phyloP scores from a whole-genome alignment of 2,113 vertebrate genomes.

The Gopherus flavomarginatus region DNA sequence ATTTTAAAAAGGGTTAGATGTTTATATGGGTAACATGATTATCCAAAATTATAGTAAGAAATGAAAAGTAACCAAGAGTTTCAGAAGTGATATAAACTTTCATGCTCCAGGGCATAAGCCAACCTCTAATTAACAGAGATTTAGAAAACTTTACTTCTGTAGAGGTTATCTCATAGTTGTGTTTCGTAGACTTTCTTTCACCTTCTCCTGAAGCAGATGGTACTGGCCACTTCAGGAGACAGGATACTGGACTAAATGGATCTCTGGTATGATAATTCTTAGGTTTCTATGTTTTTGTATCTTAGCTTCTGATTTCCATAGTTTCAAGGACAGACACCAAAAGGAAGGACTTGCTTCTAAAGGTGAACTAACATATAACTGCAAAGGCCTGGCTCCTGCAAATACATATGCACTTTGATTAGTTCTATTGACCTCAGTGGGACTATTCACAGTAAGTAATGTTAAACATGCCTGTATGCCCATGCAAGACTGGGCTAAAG shows the following conservation, averaged over 20 bases:
- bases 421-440: neutral
- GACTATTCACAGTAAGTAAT: neutral
- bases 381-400: neutral
- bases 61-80: no score
- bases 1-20: no score
- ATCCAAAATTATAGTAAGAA: no score
- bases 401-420: neutral
- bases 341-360: neutral
- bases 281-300: fast-evolving
- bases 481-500: neutral
- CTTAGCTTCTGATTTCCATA: neutral
- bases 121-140: neutral
- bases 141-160: neutral
- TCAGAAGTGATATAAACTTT: neutral
- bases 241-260: neutral
- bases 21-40: no score
- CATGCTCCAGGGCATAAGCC: neutral
- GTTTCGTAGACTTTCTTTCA: neutral
- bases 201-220: neutral
- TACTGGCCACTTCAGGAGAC: neutral
- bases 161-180: neutral
- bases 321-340: neutral
- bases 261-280: neutral
- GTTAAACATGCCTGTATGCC: neutral
- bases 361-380: neutral